Conservation (phyloP, 2,888 invertebrate species). For the Harpagoxenus sublaevis region DNA sequence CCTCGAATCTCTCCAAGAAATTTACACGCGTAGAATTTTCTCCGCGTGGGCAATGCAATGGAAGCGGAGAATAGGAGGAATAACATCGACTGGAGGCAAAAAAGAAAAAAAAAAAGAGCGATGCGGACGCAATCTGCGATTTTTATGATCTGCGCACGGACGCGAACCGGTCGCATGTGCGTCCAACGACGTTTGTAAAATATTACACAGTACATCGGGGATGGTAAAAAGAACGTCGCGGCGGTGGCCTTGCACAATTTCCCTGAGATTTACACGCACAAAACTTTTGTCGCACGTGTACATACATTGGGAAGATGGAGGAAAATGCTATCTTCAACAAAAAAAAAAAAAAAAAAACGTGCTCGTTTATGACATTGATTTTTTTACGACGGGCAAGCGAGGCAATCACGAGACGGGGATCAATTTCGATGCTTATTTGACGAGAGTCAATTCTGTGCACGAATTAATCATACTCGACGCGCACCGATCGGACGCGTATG, state of each 20-base stretch:
- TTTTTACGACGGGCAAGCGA: conserved; percentile 16
- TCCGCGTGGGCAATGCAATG: neutral
- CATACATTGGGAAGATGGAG: neutral
- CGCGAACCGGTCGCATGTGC: conserved; percentile 52
- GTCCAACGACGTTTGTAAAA: conserved; percentile 51
- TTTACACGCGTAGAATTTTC: conserved; percentile 33
- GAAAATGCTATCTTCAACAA: neutral
- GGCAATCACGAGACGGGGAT: conserved; percentile 1
- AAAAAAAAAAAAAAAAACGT: neutral
- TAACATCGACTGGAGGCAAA: conserved; percentile 18
- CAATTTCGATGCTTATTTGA: conserved; percentile 76
- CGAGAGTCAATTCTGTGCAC: conserved; percentile 70
- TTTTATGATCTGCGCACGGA: conserved; percentile 50
- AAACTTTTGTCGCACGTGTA: conserved; percentile 9
- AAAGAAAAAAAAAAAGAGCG: conserved; percentile 27
- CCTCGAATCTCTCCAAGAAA: conserved; percentile 31
- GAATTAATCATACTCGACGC: conserved; percentile 81
- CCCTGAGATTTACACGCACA: conserved; percentile 36
- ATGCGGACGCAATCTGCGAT: conserved; percentile 52
- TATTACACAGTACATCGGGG: conserved; percentile 37
- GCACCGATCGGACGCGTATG: conserved; percentile 69
- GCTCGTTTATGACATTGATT: neutral
- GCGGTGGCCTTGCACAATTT: conserved; percentile 14
- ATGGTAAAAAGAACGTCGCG: conserved; percentile 19
- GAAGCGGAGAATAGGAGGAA: conserved; percentile 12